A percentile compares a stretch with the other conserved stretches of the same genome.
phyloP scores from a whole-genome alignment of 1,140 invertebrate species.

The Drosophila santomea region DNA sequence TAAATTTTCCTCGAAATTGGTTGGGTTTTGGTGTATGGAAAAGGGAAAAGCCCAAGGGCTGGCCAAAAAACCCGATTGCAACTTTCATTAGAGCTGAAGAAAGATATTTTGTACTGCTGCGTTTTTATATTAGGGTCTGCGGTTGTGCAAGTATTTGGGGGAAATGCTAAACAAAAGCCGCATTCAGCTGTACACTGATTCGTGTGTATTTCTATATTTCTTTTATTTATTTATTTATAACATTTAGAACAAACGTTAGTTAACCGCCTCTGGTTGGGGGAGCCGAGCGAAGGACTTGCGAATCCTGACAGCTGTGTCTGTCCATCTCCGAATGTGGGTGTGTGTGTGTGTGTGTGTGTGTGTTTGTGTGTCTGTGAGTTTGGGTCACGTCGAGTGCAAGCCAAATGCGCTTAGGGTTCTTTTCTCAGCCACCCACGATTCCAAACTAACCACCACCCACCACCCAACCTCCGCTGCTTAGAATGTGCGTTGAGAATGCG shows the following conservation, averaged over 20 bases:
- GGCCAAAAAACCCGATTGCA: conserved; percentile 39
- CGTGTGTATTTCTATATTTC: conserved; percentile 28
- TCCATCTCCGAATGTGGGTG: conserved; percentile 2
- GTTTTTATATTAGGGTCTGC: conserved; percentile 8
- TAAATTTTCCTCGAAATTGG: conserved; percentile 31
- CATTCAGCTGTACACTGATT: conserved; percentile 28
- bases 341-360: not conserved
- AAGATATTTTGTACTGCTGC: conserved; percentile 22
- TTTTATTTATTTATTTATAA: conserved; percentile 69
- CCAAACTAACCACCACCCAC: not conserved
- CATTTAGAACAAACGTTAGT: conserved; percentile 69
- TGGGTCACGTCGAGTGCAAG: conserved; percentile 48
- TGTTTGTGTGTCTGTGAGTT: not conserved
- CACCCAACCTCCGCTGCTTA: not conserved
- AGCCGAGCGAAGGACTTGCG: conserved; percentile 34
- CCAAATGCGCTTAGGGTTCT: conserved; percentile 71
- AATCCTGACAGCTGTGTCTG: conserved; percentile 65
- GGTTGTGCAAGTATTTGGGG: conserved; percentile 9
- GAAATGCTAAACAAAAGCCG: conserved; percentile 36
- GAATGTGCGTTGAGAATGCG: conserved; percentile 44
- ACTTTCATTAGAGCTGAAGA: conserved; percentile 54
- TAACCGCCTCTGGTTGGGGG: conserved; percentile 31
- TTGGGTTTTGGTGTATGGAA: not conserved
- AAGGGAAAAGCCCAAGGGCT: conserved; percentile 40
- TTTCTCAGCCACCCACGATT: conserved; percentile 2